Conservation (phyloP, 1,140 invertebrate genomes). For the Panonychus citri region DNA sequence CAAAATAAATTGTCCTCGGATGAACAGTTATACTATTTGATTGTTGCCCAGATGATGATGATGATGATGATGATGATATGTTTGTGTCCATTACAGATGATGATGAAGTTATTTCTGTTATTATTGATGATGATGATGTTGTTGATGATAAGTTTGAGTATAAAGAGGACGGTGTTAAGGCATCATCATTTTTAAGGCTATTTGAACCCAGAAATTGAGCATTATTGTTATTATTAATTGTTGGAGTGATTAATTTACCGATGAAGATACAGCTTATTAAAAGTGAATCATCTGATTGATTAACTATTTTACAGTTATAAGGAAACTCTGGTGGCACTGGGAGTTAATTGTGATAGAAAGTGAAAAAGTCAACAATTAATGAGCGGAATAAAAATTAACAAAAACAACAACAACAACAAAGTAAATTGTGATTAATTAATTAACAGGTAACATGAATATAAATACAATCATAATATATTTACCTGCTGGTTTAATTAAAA, state of each 20-base stretch:
- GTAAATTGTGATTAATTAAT: too few species aligned
- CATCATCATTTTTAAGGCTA: neutral
- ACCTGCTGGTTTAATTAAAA: conserved; percentile 14
- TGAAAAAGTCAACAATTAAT: too few species aligned
- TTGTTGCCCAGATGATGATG: neutral
- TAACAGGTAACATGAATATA: too few species aligned
- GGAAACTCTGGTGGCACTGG: conserved; percentile 9
- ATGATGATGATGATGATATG: too few species aligned
- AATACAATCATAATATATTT: neutral
- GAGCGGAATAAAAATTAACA: too few species aligned
- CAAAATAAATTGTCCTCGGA: conserved; percentile 6
- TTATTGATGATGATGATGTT: too few species aligned
- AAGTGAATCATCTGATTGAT: conserved; percentile 6
- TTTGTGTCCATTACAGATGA: too few species aligned
- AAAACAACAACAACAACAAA: too few species aligned
- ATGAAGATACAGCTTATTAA: neutral
- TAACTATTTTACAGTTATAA: conserved; percentile 6
- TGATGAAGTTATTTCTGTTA: too few species aligned
- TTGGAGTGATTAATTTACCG: too few species aligned
- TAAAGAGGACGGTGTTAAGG: neutral
- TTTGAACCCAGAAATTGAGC: neutral
- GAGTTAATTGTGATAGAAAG: neutral
- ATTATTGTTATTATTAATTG: neutral
- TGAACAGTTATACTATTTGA: conserved; percentile 1
- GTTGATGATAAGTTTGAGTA: too few species aligned